Conservation (phyloP, 2,888 invertebrate genomes). For the Frankliniella fusca region DNA sequence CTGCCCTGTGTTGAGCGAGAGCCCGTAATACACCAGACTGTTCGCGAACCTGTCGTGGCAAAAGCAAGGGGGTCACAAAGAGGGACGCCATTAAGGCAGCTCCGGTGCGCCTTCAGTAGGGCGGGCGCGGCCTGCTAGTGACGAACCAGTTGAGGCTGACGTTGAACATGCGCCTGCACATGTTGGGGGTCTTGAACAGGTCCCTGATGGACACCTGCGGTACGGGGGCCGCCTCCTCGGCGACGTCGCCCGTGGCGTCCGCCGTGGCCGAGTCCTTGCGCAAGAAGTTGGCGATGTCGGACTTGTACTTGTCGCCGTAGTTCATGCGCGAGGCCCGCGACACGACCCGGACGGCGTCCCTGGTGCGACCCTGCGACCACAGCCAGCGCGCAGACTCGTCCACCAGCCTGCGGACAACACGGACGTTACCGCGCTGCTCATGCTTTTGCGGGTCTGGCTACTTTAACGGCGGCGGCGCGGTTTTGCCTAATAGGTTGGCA, state of each 20-base stretch:
- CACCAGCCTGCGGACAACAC: constrained; percentile 58
- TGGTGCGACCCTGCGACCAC: constrained; percentile 73
- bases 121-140: neutral
- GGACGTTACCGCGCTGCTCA: neutral
- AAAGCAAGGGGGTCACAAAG: neutral
- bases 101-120: neutral
- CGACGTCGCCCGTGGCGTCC: constrained; percentile 30
- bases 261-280: constrained; percentile 53
- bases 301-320: constrained; percentile 51
- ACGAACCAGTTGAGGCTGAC: constrained; percentile 42
- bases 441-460: no score
- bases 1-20: constrained; percentile 44
- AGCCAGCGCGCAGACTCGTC: constrained; percentile 89
- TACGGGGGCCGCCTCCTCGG: constrained; percentile 23
- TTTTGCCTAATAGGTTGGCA: no score
- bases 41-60: constrained; percentile 41
- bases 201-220: constrained; percentile 47
- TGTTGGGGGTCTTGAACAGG: constrained; percentile 42
- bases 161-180: constrained; percentile 43
- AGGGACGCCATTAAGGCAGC: no score
- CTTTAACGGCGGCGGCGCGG: no score
- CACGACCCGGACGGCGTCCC: constrained; percentile 70
- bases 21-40: constrained; percentile 45
- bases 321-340: constrained; percentile 70
- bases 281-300: constrained; percentile 64